phyloP scores from a whole-genome alignment of 2,888 invertebrate genomes.

The Conistra vaccinii region DNA sequence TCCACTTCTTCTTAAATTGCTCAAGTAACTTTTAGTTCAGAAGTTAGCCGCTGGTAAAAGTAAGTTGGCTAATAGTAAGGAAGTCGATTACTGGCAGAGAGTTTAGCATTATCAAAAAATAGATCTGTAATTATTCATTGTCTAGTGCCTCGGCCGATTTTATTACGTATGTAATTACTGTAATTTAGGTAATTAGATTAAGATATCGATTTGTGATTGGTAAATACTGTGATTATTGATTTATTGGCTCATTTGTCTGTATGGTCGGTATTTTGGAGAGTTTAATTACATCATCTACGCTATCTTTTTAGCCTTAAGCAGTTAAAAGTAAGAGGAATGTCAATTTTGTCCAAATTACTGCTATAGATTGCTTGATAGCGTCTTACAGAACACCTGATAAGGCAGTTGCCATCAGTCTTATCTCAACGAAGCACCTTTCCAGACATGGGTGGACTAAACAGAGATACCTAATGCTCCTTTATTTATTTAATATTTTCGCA shows the following conservation, averaged over 20 bases:
- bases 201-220: slow-evolving; percentile 65
- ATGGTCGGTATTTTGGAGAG: slow-evolving; percentile 45
- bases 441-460: background rate
- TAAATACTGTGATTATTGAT: slow-evolving; percentile 67
- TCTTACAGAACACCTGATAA: background rate
- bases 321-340: slow-evolving; percentile 31
- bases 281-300: slow-evolving; percentile 42
- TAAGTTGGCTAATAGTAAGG: slow-evolving; percentile 59
- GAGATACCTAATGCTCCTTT: too few relatives aligned
- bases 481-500: too few relatives aligned
- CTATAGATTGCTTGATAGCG: slow-evolving; percentile 9
- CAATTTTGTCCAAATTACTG: slow-evolving; percentile 23
- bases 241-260: slow-evolving; percentile 60
- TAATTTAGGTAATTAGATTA: slow-evolving; percentile 73
- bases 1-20: background rate
- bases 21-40: slow-evolving; percentile 8
- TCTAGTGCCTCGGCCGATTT: slow-evolving; percentile 62
- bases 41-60: slow-evolving; percentile 27
- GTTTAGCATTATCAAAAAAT: slow-evolving; percentile 68
- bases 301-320: slow-evolving; percentile 51
- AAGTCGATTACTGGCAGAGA: slow-evolving; percentile 60
- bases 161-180: slow-evolving; percentile 70
- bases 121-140: slow-evolving; percentile 73
- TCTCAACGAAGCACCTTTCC: background rate
- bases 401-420: background rate